A percentile compares a stretch with the other conserved stretches of the same genome.
Conservation (phyloP, 2,797 vertebrate genomes). For the Graptemys geographica region DNA sequence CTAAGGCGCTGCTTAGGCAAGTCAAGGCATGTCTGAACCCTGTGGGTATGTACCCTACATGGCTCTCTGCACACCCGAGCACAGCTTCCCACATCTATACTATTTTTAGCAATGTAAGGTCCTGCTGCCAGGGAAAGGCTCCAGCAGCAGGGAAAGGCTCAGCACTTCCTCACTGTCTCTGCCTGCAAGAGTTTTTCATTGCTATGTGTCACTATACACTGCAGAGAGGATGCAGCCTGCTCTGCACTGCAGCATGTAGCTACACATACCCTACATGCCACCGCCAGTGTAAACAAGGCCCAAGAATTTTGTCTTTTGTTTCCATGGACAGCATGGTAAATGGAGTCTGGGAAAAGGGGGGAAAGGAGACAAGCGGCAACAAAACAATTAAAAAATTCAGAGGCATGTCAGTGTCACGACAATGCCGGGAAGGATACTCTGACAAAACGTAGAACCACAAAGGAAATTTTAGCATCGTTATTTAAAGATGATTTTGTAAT, state of each 20-base stretch:
- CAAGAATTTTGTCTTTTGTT: neutral
- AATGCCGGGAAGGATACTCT: neutral
- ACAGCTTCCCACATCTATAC: neutral
- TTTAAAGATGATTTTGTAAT: neutral
- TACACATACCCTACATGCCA: neutral
- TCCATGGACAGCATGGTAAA: neutral
- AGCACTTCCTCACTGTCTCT: neutral
- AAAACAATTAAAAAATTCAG: neutral
- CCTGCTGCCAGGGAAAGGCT: neutral
- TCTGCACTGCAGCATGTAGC: neutral
- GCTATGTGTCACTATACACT: neutral
- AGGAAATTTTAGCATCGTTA: rapidly evolving
- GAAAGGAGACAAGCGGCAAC: neutral
- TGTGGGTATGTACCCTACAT: neutral
- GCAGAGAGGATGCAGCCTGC: neutral
- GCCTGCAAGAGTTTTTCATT: neutral
- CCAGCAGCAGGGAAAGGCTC: neutral
- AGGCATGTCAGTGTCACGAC: neutral
- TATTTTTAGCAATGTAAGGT: neutral
- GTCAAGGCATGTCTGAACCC: neutral
- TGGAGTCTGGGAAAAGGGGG: neutral
- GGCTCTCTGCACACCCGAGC: neutral
- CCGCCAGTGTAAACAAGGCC: neutral
- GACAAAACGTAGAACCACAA: neutral
- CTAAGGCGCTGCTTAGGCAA: neutral